Evolutionary conservation across 2,113 vertebrate genomes (phyloP), one percentile per base, ranked within the genome.

Genomic region (Junco hyemalis): DNA sequence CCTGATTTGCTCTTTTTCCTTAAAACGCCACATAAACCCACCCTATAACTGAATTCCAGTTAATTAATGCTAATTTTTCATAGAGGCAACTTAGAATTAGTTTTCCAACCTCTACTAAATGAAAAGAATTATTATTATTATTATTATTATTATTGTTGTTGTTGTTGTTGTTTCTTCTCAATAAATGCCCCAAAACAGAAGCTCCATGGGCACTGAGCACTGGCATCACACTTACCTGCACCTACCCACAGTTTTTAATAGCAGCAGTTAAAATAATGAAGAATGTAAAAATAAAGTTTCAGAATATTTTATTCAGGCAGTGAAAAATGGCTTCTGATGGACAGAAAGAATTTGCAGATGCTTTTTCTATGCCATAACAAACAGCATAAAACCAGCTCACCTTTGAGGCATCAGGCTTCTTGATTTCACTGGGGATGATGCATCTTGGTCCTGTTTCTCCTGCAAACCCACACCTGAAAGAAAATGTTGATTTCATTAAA

Each of bases 361-460:
- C n/a, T 51, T 29, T 5, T 73, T 19, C 25, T 35, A 4, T 5
- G 18, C 23, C 31, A 5, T 2, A 44, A 85, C 2, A 48, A 36
- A 71, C 8, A 15, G 2, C 22, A 17, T 1, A n/a, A 64, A 56
- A 53, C 8, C 1, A 25, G 8, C 3, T 95, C 95, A 99, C 99
- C 98, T 99, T 98, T 18, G 98, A 90, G 28, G 98, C 53, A 48
- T 98, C 98, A 5, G 98, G 97, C 95, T 97, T 99, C 98, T 98
- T 98, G 90, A 99, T 99, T 97, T 99, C 99, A 96, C 99, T 99
- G 64, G 99, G 99, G 96, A 99, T 99, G 88, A 99, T 99, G 97
- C 99, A 99, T 95, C 99, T 99, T 73, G 99, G 99, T 83, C 99
- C 99, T 35, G 98, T 99, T 98, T 99, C 99, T 94, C 99, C 99